Evolutionary conservation across 2,888 invertebrate species (phyloP).

Genomic region (Pyrochroa serraticornis): DNA sequence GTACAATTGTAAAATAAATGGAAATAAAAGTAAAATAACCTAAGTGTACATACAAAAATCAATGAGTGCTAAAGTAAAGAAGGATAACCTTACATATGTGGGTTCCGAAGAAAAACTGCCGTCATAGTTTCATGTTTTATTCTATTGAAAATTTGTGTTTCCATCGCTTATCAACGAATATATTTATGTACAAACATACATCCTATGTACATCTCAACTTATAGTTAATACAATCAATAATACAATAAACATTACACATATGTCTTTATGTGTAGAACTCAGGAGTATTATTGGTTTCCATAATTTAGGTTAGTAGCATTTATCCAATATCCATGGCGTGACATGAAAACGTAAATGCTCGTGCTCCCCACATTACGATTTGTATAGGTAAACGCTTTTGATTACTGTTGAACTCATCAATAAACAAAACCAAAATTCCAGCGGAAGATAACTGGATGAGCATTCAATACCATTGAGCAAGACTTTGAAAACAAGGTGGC

Average conservation of each 20-base stretch:
- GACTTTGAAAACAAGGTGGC: slow-evolving; percentile 12
- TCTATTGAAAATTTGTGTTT: slow-evolving; percentile 59
- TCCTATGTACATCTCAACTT: slow-evolving; percentile 57
- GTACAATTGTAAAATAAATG: slow-evolving; percentile 25
- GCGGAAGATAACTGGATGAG: slow-evolving; percentile 30
- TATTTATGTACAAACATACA: slow-evolving; percentile 63
- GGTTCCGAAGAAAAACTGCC: slow-evolving; percentile 30
- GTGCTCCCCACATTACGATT: slow-evolving; percentile 33
- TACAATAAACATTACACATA: slow-evolving; percentile 44
- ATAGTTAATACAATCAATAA: slow-evolving; percentile 47
- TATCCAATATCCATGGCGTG: slow-evolving; percentile 36
- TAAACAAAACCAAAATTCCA: slow-evolving; percentile 20
- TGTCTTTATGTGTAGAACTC: slow-evolving; percentile 43
- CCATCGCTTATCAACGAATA: slow-evolving; percentile 57
- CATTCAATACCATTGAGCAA: slow-evolving; percentile 33
- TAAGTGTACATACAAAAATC: slow-evolving; percentile 8
- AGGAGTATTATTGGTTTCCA: slow-evolving; percentile 41
- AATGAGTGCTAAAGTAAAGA: slow-evolving; percentile 22
- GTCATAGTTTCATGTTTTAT: slow-evolving; percentile 51
- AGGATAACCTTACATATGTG: slow-evolving; percentile 14
- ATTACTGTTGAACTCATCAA: slow-evolving; percentile 28
- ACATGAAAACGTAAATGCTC: slow-evolving; percentile 37
- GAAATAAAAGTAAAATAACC: slow-evolving; percentile 3
- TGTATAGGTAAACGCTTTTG: slow-evolving; percentile 8
- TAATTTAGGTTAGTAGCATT: slow-evolving; percentile 28